Base-by-base conservation (phyloP, 92 coral and sea anemone genomes). In the Zoanthus solanderi region DNA sequence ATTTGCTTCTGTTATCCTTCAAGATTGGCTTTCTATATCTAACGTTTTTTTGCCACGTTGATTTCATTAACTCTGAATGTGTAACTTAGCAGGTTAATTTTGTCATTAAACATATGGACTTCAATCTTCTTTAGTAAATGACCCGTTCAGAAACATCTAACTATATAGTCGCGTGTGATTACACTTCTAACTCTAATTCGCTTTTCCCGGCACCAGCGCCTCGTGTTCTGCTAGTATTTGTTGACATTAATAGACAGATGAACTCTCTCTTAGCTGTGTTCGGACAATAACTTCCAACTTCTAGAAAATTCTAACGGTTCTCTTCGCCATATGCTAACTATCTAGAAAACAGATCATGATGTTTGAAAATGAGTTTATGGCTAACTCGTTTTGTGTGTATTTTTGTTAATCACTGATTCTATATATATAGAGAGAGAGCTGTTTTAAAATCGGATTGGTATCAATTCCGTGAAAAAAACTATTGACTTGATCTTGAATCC, bases 181-280 rank as follows among this genome's bases (percentile, higher is more conserved):
- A 65, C 48, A 17, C 32, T 3, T 57, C 72, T 23, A 12, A 18
- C 47, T 65, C 73, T 44, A 69, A 15, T 31, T 63, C 30, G 65
- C 71, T 79, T 30, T 63, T 63, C 85, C 65, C 23, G 23, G 23
- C 23, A 66, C 85, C 74, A 44, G 85, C 61, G 58, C 85, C 85
- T 81, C 85, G 85, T 81, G 85, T 44, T 81, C 45, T 10, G 13
- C 76, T 57, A 46, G 75, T 81, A 56, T 80, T 80, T 80, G 74
- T 81, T 81, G 85, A 81, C 85, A 65, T 81, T 81, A 69, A 30
- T 30, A 50, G 60, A 34, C 10, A 66, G 32, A 66, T 32, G 31
- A 65, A 81, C 30, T 37, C 46, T 44, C 75, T 67, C 63, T 80
- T 81, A 75, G 65, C 65, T 66, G 28, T 81, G 61, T 37, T 17